These are phyloP conservation scores for Gobiocypris rarus DNA, from an alignment of 2,113 vertebrate species.

Conservation along the genomic window DNA sequence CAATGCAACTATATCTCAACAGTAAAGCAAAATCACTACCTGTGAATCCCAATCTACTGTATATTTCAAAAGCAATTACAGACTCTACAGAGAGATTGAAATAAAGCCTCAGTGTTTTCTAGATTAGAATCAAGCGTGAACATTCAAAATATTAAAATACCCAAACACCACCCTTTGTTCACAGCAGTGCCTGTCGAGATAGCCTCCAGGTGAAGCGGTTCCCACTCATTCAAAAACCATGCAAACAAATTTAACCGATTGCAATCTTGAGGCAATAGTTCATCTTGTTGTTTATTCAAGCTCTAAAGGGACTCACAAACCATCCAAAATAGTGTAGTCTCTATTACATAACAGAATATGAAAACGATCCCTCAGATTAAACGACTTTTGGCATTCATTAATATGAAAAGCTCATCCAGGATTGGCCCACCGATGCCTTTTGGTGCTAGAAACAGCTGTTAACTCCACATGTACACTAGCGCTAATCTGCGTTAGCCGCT, in stretches of 20 bases:
- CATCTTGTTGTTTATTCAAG: not conserved
- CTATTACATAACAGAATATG: not conserved
- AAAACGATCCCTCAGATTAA: conserved; percentile 13
- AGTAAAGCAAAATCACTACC: not conserved
- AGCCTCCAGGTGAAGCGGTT: not conserved
- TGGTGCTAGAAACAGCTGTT: conserved; percentile 25
- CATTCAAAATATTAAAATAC: not conserved
- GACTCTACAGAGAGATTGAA: not conserved
- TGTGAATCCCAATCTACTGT: not conserved
- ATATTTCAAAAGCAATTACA: conserved; percentile 2
- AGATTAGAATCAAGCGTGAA: not conserved
- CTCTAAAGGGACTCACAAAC: not conserved
- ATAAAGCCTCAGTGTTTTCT: not conserved
- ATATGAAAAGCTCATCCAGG: not conserved
- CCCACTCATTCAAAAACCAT: not conserved
- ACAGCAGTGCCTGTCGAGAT: not conserved
- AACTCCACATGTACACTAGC: conserved; percentile 13
- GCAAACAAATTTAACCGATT: not conserved
- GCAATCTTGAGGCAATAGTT: not conserved
- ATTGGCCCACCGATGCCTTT: not conserved
- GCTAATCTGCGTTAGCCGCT: conserved; percentile 22
- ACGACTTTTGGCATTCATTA: not conserved
- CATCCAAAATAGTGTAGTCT: not conserved
- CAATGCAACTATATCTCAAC: not conserved
- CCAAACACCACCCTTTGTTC: not conserved